These are phyloP conservation scores for Macquaria ambigua DNA, from an alignment of 2,113 vertebrate genomes.

Conservation along the genomic window DNA sequence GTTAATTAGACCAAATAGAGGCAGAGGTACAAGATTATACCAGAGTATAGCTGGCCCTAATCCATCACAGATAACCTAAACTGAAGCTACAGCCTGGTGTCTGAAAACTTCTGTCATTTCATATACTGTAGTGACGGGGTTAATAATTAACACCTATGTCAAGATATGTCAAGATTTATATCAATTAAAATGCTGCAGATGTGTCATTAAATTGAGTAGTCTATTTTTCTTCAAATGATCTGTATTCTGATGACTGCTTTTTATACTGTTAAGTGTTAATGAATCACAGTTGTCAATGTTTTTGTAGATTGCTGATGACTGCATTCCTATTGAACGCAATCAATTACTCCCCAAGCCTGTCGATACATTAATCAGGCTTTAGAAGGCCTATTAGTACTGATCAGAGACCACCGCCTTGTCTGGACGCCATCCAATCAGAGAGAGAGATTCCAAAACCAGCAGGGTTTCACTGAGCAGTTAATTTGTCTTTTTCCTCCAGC, in stretches of 20 bases:
- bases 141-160: slow-evolving; percentile 33
- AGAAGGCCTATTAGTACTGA: slow-evolving; percentile 54
- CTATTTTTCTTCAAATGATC: slow-evolving; percentile 23
- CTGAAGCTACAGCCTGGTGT: not conserved
- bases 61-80: slow-evolving; percentile 13
- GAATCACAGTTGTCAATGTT: slow-evolving; percentile 43
- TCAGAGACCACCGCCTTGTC: slow-evolving; percentile 41
- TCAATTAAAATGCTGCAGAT: slow-evolving; percentile 4
- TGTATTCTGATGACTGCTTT: slow-evolving; percentile 39
- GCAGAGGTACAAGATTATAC: slow-evolving; percentile 5
- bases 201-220: not conserved
- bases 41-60: not conserved
- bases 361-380: slow-evolving; percentile 67
- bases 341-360: slow-evolving; percentile 49
- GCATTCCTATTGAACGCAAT: slow-evolving; percentile 50
- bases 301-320: slow-evolving; percentile 63
- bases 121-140: not conserved
- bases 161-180: slow-evolving; percentile 11
- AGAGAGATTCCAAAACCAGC: slow-evolving; percentile 23
- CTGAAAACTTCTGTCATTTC: not conserved
- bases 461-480: slow-evolving; percentile 40
- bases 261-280: slow-evolving; percentile 35
- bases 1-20: slow-evolving; percentile 21
- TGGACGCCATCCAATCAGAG: slow-evolving; percentile 53
- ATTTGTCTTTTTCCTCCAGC: slow-evolving; percentile 42